A percentile compares a stretch with the other conserved stretches of the same genome.
phyloP scores from a whole-genome alignment of 2,113 vertebrate genomes.

The Uria lomvia region DNA sequence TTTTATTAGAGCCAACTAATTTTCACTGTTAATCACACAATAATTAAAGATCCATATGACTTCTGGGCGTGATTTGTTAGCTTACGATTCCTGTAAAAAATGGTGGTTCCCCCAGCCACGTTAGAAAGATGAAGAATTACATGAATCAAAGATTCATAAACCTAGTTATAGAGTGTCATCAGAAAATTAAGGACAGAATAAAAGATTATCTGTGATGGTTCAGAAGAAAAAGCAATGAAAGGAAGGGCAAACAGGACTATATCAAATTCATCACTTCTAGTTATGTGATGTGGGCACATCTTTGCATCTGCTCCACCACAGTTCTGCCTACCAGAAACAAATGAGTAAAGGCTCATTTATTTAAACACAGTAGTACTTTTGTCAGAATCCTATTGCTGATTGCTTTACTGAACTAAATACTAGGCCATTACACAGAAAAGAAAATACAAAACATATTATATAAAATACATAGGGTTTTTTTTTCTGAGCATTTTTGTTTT shows the following conservation, averaged over 20 bases:
- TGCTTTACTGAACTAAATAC: not conserved
- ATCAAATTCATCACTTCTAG: slow-evolving; percentile 7
- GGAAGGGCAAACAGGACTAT: slow-evolving; percentile 52
- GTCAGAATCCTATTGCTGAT: not conserved
- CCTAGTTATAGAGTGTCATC: slow-evolving; percentile 59
- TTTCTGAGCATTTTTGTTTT: not conserved
- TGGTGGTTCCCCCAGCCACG: not conserved
- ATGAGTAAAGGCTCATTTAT: not conserved
- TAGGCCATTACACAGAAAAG: not conserved
- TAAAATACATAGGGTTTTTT: not conserved
- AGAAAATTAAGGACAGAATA: slow-evolving; percentile 65
- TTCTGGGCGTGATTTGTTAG: not conserved
- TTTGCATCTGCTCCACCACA: not conserved
- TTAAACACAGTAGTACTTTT: not conserved
- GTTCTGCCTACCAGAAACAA: not conserved
- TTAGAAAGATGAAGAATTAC: slow-evolving; percentile 51
- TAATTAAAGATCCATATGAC: slow-evolving; percentile 1
- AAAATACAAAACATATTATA: not conserved
- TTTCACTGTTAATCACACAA: not conserved
- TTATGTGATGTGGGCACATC: not conserved
- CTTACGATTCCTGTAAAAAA: slow-evolving; percentile 4
- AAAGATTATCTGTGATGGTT: slow-evolving; percentile 61
- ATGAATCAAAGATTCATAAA: slow-evolving; percentile 66
- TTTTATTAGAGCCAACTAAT: not conserved
- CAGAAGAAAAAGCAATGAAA: slow-evolving; percentile 59